Conservation (phyloP, 2,888 invertebrate genomes). For the Torymus aiolomorphi region DNA sequence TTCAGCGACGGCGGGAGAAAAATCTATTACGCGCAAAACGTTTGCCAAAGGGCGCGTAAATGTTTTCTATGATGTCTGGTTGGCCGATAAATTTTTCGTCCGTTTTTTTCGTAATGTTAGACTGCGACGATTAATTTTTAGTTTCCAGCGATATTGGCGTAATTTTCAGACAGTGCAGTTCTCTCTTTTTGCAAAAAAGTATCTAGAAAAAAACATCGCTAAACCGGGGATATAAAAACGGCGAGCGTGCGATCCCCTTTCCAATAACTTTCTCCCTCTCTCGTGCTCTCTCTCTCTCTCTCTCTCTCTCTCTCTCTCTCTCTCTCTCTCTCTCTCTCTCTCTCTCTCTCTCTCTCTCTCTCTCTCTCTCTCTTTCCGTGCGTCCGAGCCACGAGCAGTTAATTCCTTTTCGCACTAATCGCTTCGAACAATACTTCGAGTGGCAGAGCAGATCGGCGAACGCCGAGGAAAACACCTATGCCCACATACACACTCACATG, state of each 20-base stretch:
- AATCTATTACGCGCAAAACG: conserved; percentile 45
- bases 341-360: too few relatives aligned
- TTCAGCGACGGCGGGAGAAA: conserved; percentile 18
- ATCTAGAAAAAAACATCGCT: too few relatives aligned
- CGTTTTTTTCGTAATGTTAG: background rate
- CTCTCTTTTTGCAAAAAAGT: background rate
- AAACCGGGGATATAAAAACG: background rate
- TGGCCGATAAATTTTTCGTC: conserved; percentile 17
- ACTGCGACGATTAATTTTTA: too few relatives aligned
- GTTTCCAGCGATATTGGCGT: too few relatives aligned
- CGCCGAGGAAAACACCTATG: background rate
- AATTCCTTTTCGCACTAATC: conserved; percentile 35
- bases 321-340: too few relatives aligned
- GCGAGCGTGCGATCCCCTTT: conserved; percentile 1
- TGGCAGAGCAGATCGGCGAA: conserved; percentile 4
- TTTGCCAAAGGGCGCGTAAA: conserved; percentile 38
- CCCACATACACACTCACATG: too few relatives aligned
- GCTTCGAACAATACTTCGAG: conserved; percentile 29
- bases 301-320: too few relatives aligned
- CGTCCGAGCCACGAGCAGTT: background rate
- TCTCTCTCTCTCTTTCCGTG: too few relatives aligned
- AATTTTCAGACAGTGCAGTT: too few relatives aligned
- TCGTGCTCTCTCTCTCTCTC: too few relatives aligned
- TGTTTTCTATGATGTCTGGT: background rate
- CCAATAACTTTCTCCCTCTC: conserved; percentile 24